Conservation (phyloP, 2,888 invertebrate genomes). For the Muschampia plurimacula region DNA sequence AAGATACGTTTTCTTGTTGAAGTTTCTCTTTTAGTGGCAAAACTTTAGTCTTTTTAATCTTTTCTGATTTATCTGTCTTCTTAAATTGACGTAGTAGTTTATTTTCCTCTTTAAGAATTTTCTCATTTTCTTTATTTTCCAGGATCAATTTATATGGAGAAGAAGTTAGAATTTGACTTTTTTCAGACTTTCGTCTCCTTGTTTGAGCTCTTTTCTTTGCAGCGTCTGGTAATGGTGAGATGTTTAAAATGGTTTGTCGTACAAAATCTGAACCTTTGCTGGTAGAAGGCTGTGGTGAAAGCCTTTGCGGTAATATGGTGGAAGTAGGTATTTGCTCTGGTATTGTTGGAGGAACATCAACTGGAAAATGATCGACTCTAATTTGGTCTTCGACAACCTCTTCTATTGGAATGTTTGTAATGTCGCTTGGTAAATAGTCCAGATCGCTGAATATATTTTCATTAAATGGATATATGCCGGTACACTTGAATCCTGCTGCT, state of each 20-base stretch:
- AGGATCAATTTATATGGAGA: slow-evolving; percentile 30
- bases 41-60: slow-evolving; percentile 18
- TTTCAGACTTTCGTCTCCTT: slow-evolving; percentile 35
- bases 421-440: slow-evolving; percentile 21
- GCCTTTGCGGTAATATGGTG: too few species aligned
- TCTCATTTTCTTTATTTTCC: slow-evolving; percentile 31
- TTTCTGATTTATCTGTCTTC: slow-evolving; percentile 10
- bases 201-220: slow-evolving; percentile 41
- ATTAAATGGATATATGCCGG: slow-evolving; percentile 45
- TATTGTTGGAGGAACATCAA: not conserved
- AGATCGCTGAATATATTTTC: slow-evolving; percentile 41
- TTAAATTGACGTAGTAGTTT: not conserved
- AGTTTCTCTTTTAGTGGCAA: slow-evolving; percentile 17
- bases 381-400: not conserved
- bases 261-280: slow-evolving; percentile 18
- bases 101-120: slow-evolving; percentile 34
- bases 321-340: too few species aligned
- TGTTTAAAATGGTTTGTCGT: slow-evolving; percentile 27
- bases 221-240: slow-evolving; percentile 44
- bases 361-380: slow-evolving; percentile 22
- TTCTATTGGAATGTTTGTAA: slow-evolving; percentile 28
- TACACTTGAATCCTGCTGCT: slow-evolving; percentile 44
- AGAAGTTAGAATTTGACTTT: slow-evolving; percentile 31
- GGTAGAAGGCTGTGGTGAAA: slow-evolving; percentile 4
- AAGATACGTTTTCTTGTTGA: not conserved